These are phyloP conservation scores for Palythoa grandis DNA, from an alignment of 92 coral and sea anemone genomes.

Conservation along the genomic window DNA sequence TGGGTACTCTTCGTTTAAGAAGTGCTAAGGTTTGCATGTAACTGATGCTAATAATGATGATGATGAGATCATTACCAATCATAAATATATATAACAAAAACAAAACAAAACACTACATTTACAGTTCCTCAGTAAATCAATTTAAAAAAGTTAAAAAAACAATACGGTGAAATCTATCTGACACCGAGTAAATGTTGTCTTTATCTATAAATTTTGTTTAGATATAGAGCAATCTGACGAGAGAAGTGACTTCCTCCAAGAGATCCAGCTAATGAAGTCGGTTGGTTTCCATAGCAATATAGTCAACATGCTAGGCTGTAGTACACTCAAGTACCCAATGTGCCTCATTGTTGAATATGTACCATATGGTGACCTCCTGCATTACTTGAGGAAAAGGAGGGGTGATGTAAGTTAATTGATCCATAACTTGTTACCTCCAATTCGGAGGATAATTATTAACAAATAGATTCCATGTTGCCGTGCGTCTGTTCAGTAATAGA, in stretches of 20 bases:
- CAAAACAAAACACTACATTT: no score
- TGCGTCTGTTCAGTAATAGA: no score
- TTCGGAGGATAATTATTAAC: no score
- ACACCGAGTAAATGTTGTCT: not conserved
- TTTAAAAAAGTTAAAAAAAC: not conserved
- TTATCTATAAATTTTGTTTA: not conserved
- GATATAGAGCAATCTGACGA: constrained; percentile 36
- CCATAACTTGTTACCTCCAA: no score
- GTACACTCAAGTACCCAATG: constrained; percentile 33
- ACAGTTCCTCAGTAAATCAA: not conserved
- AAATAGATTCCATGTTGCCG: no score
- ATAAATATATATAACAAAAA: no score
- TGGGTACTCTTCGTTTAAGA: no score
- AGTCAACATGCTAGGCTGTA: constrained; percentile 34
- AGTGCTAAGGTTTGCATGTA: no score
- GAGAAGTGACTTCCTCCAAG: constrained; percentile 28
- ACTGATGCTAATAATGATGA: no score
- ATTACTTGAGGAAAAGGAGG: constrained; percentile 32
- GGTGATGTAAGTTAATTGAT: constrained; percentile 21
- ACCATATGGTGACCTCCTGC: constrained; percentile 26
- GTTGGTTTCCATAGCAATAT: constrained; percentile 47
- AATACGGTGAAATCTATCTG: not conserved
- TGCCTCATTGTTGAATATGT: constrained; percentile 37
- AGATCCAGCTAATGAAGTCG: constrained; percentile 39
- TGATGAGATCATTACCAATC: no score